Evolutionary conservation across 1,140 invertebrate genomes (phyloP).

Genomic region (Amyelois transitella): DNA sequence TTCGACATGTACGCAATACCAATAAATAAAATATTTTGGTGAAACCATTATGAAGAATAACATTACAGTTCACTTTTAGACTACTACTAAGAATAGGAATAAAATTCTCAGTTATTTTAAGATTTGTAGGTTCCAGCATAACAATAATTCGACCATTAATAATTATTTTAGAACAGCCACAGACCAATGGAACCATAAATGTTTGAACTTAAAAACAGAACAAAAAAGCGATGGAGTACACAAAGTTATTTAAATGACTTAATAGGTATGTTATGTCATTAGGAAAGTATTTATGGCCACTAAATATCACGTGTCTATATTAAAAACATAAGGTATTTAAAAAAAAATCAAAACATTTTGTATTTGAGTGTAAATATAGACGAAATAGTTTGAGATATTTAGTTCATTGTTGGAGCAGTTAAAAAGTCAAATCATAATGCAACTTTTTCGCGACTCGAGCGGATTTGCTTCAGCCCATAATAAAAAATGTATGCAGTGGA

Average conservation of each 20-base stretch:
- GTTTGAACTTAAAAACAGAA: not conserved
- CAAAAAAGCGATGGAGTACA: not conserved
- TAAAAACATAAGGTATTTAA: not conserved
- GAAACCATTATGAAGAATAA: too few species aligned
- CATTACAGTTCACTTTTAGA: too few species aligned
- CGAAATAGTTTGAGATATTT: not conserved
- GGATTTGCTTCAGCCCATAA: not conserved
- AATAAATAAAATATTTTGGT: too few species aligned
- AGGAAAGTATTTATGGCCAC: constrained; percentile 42
- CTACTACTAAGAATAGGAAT: too few species aligned
- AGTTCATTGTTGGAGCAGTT: not conserved
- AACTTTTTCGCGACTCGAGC: not conserved
- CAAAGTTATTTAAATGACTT: not conserved
- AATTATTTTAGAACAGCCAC: too few species aligned
- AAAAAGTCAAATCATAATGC: not conserved
- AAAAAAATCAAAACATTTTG: too few species aligned
- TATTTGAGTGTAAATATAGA: too few species aligned
- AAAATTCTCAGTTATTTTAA: too few species aligned
- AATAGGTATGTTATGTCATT: constrained; percentile 1
- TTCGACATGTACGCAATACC: too few species aligned
- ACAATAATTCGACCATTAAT: too few species aligned
- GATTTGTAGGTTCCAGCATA: too few species aligned
- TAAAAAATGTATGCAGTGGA: not conserved
- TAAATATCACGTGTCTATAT: constrained; percentile 41
- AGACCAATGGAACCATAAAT: too few species aligned